Base-by-base conservation (phyloP, 2,888 invertebrate species). In the Esperia sulphurella region DNA sequence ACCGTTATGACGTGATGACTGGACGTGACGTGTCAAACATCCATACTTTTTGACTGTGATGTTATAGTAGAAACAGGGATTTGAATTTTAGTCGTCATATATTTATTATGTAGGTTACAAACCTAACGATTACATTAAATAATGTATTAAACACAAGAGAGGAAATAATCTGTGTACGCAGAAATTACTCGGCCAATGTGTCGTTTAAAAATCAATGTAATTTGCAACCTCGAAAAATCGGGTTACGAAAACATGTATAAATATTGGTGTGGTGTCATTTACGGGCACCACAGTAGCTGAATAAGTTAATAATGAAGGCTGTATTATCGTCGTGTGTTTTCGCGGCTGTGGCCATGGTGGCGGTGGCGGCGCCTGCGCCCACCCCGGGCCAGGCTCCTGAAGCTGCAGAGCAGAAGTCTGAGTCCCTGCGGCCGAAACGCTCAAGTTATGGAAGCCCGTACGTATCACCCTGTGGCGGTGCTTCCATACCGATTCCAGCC, bases 171-270 rank as follows among this genome's bases (percentile, higher is more conserved):
- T 51, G 60, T 62, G 51, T 63, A 50, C 35, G 74, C 82, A 75
- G 14, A 68, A 75, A 66, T 61, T 70, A 64, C 62, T 74, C 69
- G 76, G 77, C 68, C 79, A 75, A 63, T 35, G 58, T 58, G 58
- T 57, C 53, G 58, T 60, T 56, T 57, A 49, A 48, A 13, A 37
- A 31, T n/a, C 39, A 58, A 63, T 58, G 57, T 60, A 55, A 52
- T 61, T 49, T 78, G 75, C 79, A 72, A 71, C 46, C 59, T 59
- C 55, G 58, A 63, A 68, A 71, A 61, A 59, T 53, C 43, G 13
- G 57, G 49, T 63, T 62, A 54, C 63, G 58, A 59, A 65, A 60
- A 63, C 61, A 52, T 66, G 68, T 81, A 81, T 83, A 79, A 82
- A 84, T 76, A 78, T 74, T 72, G 71, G 67, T 70, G 64, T 56